Conservation (phyloP, 2,797 vertebrate species). For the Neopelma chrysocephalum region DNA sequence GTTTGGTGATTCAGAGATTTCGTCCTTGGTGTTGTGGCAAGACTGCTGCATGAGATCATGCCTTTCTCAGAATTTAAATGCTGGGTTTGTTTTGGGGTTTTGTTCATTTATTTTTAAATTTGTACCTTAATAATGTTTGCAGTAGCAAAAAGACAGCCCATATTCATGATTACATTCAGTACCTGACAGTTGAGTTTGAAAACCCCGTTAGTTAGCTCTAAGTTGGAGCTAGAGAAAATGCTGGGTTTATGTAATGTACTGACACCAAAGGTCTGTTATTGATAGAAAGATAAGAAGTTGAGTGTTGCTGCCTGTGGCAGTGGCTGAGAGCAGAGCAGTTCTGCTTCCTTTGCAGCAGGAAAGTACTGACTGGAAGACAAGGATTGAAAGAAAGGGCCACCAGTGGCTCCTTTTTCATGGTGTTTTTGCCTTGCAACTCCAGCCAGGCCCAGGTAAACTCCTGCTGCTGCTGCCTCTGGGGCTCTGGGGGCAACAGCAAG, state of each 20-base stretch:
- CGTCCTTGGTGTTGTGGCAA: background rate
- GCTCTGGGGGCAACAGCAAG: background rate
- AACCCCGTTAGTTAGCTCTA: background rate
- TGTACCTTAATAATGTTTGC: background rate
- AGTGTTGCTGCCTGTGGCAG: background rate
- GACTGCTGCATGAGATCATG: background rate
- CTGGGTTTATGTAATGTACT: background rate
- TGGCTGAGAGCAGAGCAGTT: background rate
- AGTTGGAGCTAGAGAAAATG: background rate
- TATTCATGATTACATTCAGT: background rate
- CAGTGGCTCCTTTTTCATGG: background rate
- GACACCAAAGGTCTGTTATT: background rate
- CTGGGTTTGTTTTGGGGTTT: background rate
- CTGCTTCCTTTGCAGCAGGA: background rate
- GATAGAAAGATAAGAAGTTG: background rate
- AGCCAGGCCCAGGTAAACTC: background rate
- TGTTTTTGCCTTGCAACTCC: background rate
- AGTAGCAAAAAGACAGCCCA: background rate
- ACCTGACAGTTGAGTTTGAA: background rate
- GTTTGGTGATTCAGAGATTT: background rate
- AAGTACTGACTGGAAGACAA: background rate
- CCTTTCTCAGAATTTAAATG: constrained; percentile 13
- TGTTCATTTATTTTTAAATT: background rate
- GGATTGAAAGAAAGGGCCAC: background rate
- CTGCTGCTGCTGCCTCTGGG: background rate